Evolutionary conservation across 2,888 invertebrate genomes (phyloP).

Genomic region (Latrodectus hesperus): DNA sequence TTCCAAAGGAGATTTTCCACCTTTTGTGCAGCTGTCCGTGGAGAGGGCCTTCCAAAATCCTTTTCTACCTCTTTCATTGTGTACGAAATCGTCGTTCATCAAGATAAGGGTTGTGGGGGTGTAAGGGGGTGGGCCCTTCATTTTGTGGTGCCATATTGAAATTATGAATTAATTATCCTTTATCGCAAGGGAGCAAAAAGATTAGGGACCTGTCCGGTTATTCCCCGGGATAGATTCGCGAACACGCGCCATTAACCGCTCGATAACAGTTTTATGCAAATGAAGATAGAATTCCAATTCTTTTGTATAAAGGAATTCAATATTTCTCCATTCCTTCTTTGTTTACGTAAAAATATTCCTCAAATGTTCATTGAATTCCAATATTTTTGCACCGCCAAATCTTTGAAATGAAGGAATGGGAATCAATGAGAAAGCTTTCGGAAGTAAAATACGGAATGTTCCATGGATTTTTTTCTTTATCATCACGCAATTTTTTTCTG

Average conservation of each 20-base stretch:
- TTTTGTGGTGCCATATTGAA: slow-evolving; percentile 33
- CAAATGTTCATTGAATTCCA: slow-evolving; percentile 68
- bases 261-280: slow-evolving; percentile 62
- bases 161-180: slow-evolving; percentile 62
- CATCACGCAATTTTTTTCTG: background rate
- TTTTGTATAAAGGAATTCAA: slow-evolving; percentile 67
- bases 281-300: slow-evolving; percentile 58
- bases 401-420: slow-evolving; percentile 42
- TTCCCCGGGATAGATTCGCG: background rate
- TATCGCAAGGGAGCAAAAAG: slow-evolving; percentile 34
- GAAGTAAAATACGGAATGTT: background rate
- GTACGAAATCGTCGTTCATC: background rate
- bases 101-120: background rate
- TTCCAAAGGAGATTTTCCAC: slow-evolving; percentile 1
- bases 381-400: slow-evolving; percentile 53
- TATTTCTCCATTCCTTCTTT: slow-evolving; percentile 54
- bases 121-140: background rate
- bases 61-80: background rate
- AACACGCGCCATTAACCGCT: slow-evolving; percentile 55
- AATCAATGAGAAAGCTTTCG: slow-evolving; percentile 36
- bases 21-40: background rate
- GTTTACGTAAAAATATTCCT: slow-evolving; percentile 50
- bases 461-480: background rate
- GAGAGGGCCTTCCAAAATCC: background rate
- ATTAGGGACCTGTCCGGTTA: slow-evolving; percentile 1